Evolutionary conservation across 2,888 invertebrate species (phyloP).

Genomic region (Rhamphomyia laevipes): DNA sequence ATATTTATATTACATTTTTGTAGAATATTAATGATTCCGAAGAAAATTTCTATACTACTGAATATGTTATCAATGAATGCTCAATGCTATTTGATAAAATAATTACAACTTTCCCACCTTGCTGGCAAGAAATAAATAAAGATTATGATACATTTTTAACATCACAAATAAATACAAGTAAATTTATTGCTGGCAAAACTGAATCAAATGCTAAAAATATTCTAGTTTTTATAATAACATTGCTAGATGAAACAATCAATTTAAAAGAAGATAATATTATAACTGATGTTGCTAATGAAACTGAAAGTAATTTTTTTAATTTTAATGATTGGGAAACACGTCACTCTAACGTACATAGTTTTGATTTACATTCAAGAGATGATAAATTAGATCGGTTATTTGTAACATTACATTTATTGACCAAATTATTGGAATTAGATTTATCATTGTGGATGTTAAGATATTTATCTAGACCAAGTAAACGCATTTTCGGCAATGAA

Average conservation of each 20-base stretch:
- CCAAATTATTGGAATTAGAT: constrained; percentile 45
- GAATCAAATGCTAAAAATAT: constrained; percentile 17
- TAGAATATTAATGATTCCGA: constrained; percentile 20
- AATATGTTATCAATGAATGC: constrained; percentile 19
- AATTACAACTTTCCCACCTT: constrained; percentile 31
- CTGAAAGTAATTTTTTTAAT: constrained; percentile 17
- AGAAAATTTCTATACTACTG: constrained; percentile 12
- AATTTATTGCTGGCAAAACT: constrained; percentile 15
- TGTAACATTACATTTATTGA: constrained; percentile 40
- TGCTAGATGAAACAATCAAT: constrained; percentile 21
- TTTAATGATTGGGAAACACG: constrained; percentile 26
- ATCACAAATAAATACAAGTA: constrained; percentile 16
- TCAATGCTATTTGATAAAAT: constrained; percentile 24
- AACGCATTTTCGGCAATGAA: constrained; percentile 23
- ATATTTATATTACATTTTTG: constrained; percentile 1
- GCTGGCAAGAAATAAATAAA: constrained; percentile 29
- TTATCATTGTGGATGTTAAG: constrained; percentile 45
- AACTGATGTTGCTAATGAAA: neutral
- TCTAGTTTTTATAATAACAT: constrained; percentile 18
- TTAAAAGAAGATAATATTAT: constrained; percentile 13
- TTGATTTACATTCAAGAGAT: neutral
- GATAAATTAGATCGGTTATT: constrained; percentile 41
- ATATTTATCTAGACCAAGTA: constrained; percentile 28
- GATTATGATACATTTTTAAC: constrained; percentile 24
- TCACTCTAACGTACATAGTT: neutral